These are phyloP conservation scores for Darevskia mixta DNA, from an alignment of 2,797 vertebrate species.

Conservation along the genomic window DNA sequence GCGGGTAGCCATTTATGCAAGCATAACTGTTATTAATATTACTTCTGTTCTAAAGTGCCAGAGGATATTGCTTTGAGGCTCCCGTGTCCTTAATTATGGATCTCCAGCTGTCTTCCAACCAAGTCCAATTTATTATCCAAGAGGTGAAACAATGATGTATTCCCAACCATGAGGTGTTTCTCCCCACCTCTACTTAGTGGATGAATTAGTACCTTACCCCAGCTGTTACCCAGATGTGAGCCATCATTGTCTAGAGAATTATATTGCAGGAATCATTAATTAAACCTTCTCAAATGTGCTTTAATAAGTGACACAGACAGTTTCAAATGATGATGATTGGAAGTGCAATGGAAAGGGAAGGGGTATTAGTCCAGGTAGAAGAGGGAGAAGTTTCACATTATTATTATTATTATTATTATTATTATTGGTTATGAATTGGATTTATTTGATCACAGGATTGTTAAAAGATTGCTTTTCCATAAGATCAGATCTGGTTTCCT, in stretches of 20 bases:
- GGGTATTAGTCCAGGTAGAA: neutral
- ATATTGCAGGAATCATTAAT: slow-evolving; percentile 5
- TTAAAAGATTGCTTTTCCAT: too few species aligned
- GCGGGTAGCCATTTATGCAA: neutral
- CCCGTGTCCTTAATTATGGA: slow-evolving; percentile 22
- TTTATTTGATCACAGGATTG: too few species aligned
- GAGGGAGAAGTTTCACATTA: too few species aligned
- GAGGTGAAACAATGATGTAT: slow-evolving; percentile 15
- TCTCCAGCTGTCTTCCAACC: slow-evolving; percentile 38
- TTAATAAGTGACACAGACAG: neutral
- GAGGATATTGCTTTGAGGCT: neutral
- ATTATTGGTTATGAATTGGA: too few species aligned
- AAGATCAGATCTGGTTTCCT: too few species aligned
- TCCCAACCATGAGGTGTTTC: neutral
- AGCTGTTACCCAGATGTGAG: neutral
- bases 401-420: too few species aligned
- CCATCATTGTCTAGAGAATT: neutral
- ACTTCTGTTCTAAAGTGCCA: neutral
- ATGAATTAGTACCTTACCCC: slow-evolving; percentile 3
- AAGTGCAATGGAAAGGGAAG: neutral
- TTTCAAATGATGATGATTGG: neutral
- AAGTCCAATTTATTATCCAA: neutral
- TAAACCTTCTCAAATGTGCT: neutral
- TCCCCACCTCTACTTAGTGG: neutral
- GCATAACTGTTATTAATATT: neutral